Evolutionary conservation across 1,140 invertebrate genomes (phyloP).

Genomic region (Dendrolimus punctatus): DNA sequence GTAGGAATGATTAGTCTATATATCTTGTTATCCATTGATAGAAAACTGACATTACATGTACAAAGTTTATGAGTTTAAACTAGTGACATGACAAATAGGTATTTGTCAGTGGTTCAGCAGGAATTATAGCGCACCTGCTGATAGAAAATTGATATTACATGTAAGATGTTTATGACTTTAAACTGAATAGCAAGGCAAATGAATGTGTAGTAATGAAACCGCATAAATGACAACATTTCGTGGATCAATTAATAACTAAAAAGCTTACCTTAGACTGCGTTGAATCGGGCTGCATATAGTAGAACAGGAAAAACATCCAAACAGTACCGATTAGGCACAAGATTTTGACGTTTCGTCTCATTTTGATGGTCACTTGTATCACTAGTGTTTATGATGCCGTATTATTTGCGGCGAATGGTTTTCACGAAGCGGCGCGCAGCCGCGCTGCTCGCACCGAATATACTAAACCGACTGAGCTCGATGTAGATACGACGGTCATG

Average conservation of each 20-base stretch:
- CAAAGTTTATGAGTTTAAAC: no score
- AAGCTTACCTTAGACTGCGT: conserved; percentile 44
- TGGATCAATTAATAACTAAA: conserved; percentile 4
- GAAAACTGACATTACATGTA: no score
- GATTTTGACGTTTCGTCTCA: conserved; percentile 61
- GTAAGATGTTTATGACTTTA: no score
- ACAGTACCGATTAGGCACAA: conserved; percentile 46
- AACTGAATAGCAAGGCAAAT: no score
- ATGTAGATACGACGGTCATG: conserved; percentile 41
- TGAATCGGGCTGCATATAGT: conserved; percentile 57
- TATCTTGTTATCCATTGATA: no score
- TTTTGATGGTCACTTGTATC: conserved; percentile 27
- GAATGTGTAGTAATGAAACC: not conserved
- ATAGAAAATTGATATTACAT: no score
- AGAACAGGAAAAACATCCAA: conserved; percentile 60
- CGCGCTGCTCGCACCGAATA: conserved; percentile 41
- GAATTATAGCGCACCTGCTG: no score
- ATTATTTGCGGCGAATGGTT: not conserved
- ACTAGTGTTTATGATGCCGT: conserved; percentile 13
- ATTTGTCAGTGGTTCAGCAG: no score
- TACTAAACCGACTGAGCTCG: conserved; percentile 27
- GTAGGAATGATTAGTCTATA: no score
- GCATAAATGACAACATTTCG: not conserved
- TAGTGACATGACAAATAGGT: no score
- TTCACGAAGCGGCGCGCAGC: conserved; percentile 41